These are phyloP conservation scores for Otus sunia DNA, from an alignment of 2,113 vertebrate species.

Conservation along the genomic window DNA sequence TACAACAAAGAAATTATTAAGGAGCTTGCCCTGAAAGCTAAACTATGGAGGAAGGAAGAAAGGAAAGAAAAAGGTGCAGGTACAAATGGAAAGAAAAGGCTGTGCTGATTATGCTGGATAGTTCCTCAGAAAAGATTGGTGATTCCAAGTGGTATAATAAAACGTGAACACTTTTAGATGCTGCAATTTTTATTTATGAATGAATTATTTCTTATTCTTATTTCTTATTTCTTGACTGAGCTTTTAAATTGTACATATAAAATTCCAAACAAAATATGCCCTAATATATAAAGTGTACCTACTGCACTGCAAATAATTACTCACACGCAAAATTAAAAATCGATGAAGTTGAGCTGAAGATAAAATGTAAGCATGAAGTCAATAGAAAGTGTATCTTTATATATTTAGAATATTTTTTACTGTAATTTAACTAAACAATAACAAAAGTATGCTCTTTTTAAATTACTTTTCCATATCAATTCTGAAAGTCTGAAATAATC, in stretches of 20 bases:
- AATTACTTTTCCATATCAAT: background rate
- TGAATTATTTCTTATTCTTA: background rate
- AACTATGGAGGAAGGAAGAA: background rate
- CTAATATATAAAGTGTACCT: background rate
- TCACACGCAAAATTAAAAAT: background rate
- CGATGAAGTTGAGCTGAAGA: background rate
- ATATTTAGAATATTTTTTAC: background rate
- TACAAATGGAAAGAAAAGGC: background rate
- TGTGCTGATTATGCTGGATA: background rate
- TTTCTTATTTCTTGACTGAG: background rate
- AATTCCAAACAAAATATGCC: background rate
- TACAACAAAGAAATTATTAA: background rate
- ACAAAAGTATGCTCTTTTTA: background rate
- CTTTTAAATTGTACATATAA: background rate
- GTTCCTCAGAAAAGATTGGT: background rate
- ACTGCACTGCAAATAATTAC: background rate
- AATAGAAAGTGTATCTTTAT: background rate
- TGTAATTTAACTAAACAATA: background rate
- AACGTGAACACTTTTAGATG: background rate
- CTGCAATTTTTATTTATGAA: background rate
- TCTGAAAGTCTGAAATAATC: background rate
- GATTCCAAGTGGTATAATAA: background rate
- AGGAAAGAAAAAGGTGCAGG: background rate
- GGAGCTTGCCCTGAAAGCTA: background rate
- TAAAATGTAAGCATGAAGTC: background rate